phyloP scores from a whole-genome alignment of 2,888 invertebrate genomes.

The Magallana nippona region DNA sequence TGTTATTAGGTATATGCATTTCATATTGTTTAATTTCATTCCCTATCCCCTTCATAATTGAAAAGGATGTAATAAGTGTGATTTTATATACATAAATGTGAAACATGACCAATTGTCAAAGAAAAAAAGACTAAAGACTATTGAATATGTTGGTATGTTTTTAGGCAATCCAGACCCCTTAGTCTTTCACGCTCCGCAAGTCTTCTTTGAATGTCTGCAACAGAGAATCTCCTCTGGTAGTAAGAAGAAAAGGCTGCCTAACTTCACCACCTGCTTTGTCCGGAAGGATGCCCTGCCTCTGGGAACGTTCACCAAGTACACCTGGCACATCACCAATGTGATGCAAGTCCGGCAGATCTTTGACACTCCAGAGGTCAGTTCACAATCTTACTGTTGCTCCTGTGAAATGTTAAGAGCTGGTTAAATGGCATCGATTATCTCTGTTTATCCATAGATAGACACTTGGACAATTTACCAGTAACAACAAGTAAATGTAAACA shows the following conservation, averaged over 20 bases:
- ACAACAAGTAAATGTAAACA: no score
- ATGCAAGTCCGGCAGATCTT: constrained; percentile 88
- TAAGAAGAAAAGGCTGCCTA: constrained; percentile 85
- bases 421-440: no score
- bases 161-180: constrained; percentile 84
- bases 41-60: no score
- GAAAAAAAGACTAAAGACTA: no score
- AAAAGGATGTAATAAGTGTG: no score
- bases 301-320: constrained; percentile 86
- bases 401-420: no score
- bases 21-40: no score
- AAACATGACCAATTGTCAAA: no score
- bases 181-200: constrained; percentile 86
- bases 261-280: constrained; percentile 84
- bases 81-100: no score
- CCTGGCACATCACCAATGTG: constrained; percentile 87
- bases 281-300: constrained; percentile 84
- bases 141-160: constrained; percentile 37
- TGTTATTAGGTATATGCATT: no score
- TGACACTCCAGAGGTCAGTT: constrained; percentile 84
- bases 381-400: background rate
- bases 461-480: no score
- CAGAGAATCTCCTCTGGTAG: constrained; percentile 85
- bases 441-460: no score
- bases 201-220: constrained; percentile 87